Conservation (phyloP, 2,113 vertebrate genomes). For the Sylvietta virens region DNA sequence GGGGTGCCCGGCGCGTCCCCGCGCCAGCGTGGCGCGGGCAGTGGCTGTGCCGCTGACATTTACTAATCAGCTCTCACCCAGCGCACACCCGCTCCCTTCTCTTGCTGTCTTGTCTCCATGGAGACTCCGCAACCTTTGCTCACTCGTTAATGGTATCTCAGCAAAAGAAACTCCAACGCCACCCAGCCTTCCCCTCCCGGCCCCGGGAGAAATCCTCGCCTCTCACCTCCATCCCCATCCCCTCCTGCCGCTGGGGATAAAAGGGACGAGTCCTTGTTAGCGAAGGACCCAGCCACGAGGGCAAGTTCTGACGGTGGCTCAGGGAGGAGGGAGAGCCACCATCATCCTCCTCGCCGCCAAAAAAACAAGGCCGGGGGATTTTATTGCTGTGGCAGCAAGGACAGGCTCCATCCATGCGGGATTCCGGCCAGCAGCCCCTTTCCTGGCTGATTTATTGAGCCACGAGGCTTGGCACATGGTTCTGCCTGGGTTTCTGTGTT, state of each 20-base stretch:
- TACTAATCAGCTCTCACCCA: conserved; percentile 81
- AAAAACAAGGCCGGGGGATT: neutral
- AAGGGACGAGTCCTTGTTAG: conserved; percentile 27
- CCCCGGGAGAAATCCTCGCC: conserved; percentile 21
- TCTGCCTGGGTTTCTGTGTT: neutral
- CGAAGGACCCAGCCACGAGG: conserved; percentile 22
- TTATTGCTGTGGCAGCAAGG: conserved; percentile 14
- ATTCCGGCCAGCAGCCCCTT: neutral
- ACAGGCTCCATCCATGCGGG: neutral
- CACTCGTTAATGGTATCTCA: conserved; percentile 79
- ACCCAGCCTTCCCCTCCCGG: conserved; percentile 53
- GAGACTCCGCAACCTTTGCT: conserved; percentile 81
- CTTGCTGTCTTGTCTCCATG: conserved; percentile 83
- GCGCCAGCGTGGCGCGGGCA: conserved; percentile 47
- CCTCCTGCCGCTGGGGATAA: conserved; percentile 40
- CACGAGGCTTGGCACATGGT: neutral
- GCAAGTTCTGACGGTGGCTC: conserved; percentile 1
- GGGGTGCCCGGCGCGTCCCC: neutral
- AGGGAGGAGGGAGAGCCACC: neutral
- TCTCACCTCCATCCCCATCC: conserved; percentile 26
- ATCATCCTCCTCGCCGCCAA: neutral
- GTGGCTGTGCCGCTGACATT: conserved; percentile 75
- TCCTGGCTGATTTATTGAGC: neutral
- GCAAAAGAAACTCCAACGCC: conserved; percentile 60
- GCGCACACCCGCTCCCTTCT: conserved; percentile 64